A percentile compares a stretch with the other conserved stretches of the same genome.
Conservation (phyloP, 2,888 invertebrate genomes). For the Drosophila hamatofila region DNA sequence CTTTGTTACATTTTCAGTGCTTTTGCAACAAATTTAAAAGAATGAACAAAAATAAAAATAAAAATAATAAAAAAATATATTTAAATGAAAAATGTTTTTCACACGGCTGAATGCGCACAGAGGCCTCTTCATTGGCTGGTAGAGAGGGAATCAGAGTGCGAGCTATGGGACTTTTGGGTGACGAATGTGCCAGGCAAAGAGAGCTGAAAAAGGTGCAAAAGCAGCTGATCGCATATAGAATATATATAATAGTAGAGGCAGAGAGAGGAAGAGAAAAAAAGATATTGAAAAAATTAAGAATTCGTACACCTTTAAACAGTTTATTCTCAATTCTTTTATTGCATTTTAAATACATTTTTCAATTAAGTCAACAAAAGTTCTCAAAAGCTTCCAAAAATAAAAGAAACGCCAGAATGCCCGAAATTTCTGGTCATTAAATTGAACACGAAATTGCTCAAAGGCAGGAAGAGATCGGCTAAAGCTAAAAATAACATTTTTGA, state of each 20-base stretch:
- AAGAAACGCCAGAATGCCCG: background rate
- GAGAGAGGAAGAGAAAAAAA: background rate
- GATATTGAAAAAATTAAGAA: background rate
- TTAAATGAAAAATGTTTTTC: slow-evolving; percentile 59
- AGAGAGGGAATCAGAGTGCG: slow-evolving; percentile 1
- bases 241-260: background rate
- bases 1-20: slow-evolving; percentile 49
- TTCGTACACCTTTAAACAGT: background rate
- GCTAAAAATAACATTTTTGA: background rate
- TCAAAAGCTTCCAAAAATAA: background rate
- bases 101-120: slow-evolving; percentile 53
- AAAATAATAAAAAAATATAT: background rate
- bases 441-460: background rate
- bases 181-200: background rate
- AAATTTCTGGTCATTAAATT: slow-evolving; percentile 10
- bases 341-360: too few relatives aligned
- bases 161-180: background rate
- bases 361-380: slow-evolving; percentile 2
- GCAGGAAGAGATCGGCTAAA: slow-evolving; percentile 1
- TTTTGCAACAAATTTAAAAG: slow-evolving; percentile 69
- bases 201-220: background rate
- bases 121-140: slow-evolving; percentile 22
- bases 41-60: slow-evolving; percentile 34
- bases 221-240: background rate
- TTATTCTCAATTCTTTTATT: background rate